Evolutionary conservation across 2,113 vertebrate genomes (phyloP).

Genomic region (Mastomys natalensis): DNA sequence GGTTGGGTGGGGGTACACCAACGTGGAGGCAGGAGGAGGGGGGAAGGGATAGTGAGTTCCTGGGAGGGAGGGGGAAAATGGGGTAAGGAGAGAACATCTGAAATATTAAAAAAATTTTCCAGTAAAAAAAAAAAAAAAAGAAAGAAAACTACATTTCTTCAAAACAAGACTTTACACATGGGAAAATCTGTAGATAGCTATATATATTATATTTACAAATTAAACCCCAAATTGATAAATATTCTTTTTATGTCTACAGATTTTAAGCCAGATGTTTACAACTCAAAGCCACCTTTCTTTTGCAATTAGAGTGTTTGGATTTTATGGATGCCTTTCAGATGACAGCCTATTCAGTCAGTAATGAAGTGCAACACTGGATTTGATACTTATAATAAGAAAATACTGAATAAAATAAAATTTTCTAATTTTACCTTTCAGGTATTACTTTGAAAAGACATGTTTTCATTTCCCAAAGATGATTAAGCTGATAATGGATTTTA

Average conservation of each 20-base stretch:
- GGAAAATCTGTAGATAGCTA: not conserved
- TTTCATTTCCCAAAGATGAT: conserved; percentile 17
- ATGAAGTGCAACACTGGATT: not conserved
- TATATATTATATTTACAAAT: conserved; percentile 1
- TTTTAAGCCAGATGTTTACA: conserved; percentile 38
- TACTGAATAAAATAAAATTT: conserved; percentile 15
- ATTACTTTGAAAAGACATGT: not conserved
- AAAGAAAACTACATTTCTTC: not conserved
- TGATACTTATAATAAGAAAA: conserved; percentile 33
- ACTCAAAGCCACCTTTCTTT: not conserved
- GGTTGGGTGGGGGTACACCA: too few species aligned
- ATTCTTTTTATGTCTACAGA: conserved; percentile 1
- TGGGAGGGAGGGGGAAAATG: too few species aligned
- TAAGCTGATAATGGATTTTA: not conserved
- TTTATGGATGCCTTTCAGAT: not conserved
- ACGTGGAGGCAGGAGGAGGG: too few species aligned
- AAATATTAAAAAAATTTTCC: too few species aligned
- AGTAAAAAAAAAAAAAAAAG: too few species aligned
- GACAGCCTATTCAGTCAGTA: conserved; percentile 32
- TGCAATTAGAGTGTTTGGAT: not conserved
- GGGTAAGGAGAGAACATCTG: too few species aligned
- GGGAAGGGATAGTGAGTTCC: too few species aligned
- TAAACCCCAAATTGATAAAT: not conserved
- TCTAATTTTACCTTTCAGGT: conserved; percentile 42
- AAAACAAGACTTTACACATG: not conserved